These are phyloP conservation scores for Sebastiscus albofasciatus DNA, from an alignment of 2,797 vertebrate species.

Conservation along the genomic window DNA sequence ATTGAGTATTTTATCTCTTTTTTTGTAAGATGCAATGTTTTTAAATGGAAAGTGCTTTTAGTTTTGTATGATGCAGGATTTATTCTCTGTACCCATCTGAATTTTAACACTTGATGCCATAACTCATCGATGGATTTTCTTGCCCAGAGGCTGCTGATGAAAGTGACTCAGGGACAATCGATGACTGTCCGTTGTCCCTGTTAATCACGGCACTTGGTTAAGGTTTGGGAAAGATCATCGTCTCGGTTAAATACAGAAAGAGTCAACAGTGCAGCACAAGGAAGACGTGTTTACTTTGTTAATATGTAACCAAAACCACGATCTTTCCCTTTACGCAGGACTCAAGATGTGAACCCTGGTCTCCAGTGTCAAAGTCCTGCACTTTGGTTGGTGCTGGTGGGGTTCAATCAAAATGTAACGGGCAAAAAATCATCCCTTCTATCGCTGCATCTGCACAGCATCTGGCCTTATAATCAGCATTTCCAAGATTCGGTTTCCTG, in stretches of 20 bases:
- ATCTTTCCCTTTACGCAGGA: not conserved
- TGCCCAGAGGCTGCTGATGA: too few relatives aligned
- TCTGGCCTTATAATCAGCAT: not conserved
- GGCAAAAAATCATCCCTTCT: not conserved
- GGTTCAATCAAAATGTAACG: not conserved
- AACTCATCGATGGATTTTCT: too few relatives aligned
- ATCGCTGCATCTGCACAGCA: not conserved
- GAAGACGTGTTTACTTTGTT: not conserved
- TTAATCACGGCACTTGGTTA: not conserved
- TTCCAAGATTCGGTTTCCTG: not conserved
- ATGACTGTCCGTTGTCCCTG: too few relatives aligned
- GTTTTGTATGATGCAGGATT: too few relatives aligned
- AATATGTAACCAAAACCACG: not conserved
- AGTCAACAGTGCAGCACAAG: not conserved
- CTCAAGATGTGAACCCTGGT: rapidly evolving
- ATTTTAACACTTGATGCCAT: too few relatives aligned
- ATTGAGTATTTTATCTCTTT: too few relatives aligned
- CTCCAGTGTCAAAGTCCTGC: not conserved
- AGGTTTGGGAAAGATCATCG: not conserved
- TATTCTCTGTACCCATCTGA: too few relatives aligned
- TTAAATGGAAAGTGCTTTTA: too few relatives aligned
- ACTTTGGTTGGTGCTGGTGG: not conserved
- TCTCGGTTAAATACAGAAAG: not conserved
- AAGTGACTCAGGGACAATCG: too few relatives aligned
- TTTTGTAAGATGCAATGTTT: too few relatives aligned